phyloP scores from a whole-genome alignment of 2,888 invertebrate genomes.

The Sesamia inferens region DNA sequence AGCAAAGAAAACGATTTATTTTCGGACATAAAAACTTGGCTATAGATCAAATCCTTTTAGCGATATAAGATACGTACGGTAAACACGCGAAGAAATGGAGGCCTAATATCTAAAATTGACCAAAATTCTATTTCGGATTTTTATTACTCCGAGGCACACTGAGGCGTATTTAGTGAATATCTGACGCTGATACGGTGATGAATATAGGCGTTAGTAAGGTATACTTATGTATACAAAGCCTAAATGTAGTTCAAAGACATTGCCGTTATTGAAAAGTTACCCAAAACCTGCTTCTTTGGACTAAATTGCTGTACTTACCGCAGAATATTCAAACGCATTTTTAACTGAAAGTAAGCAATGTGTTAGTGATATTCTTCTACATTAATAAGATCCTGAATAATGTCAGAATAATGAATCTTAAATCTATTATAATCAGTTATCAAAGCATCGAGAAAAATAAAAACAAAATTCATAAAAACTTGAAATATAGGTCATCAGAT shows the following conservation, averaged over 20 bases:
- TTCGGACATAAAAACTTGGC: slow-evolving; percentile 14
- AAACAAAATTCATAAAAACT: too few relatives aligned
- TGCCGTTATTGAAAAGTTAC: background rate
- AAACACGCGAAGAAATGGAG: slow-evolving; percentile 36
- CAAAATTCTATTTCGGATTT: slow-evolving; percentile 27
- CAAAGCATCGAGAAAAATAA: too few relatives aligned
- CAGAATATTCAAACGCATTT: background rate
- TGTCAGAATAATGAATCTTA: background rate
- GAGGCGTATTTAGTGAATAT: slow-evolving; percentile 32
- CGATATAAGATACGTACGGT: slow-evolving; percentile 40
- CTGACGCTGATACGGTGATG: background rate
- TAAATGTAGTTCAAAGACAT: slow-evolving; percentile 13
- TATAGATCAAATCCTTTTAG: slow-evolving; percentile 50
- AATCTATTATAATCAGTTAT: too few relatives aligned
- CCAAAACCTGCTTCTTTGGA: background rate
- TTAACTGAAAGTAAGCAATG: background rate
- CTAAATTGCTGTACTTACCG: background rate
- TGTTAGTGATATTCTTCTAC: too few relatives aligned
- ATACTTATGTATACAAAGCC: background rate
- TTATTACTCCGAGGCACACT: slow-evolving; percentile 30
- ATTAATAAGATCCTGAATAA: too few relatives aligned
- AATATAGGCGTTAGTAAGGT: slow-evolving; percentile 9
- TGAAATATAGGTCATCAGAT: too few relatives aligned
- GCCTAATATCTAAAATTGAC: slow-evolving; percentile 33
- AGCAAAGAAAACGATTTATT: slow-evolving; percentile 21